A percentile compares a stretch with the other conserved stretches of the same genome.
These are phyloP conservation scores for Meliscaeva auricollis DNA, from an alignment of 2,888 invertebrate species.

Conservation along the genomic window DNA sequence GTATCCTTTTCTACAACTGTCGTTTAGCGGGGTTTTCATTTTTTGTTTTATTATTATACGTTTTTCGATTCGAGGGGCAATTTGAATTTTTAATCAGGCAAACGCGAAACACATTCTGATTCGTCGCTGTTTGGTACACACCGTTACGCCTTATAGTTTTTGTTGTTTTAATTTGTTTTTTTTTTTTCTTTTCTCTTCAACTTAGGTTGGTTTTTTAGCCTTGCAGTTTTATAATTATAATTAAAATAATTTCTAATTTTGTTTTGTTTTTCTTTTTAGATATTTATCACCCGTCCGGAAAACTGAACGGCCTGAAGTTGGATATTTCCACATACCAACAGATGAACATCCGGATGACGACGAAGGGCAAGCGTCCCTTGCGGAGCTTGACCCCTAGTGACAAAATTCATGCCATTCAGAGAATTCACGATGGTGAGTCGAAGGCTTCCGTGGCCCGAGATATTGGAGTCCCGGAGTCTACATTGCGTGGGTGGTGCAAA, in stretches of 20 bases:
- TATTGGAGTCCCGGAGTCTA: conserved; percentile 94
- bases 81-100: conserved; percentile 71
- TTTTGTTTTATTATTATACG: conserved; percentile 30
- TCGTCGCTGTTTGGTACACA: conserved; percentile 52
- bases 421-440: conserved; percentile 93
- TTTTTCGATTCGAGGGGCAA: conserved; percentile 61
- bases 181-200: background rate
- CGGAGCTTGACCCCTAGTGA: conserved; percentile 91
- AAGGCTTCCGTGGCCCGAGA: conserved; percentile 94
- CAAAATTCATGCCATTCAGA: conserved; percentile 92
- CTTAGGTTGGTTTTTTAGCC: conserved; percentile 25
- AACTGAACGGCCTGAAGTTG: conserved; percentile 83
- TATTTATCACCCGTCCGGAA: conserved; percentile 71
- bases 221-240: background rate
- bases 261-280: conserved; percentile 78
- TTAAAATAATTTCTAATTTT: conserved; percentile 31
- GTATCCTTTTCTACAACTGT: conserved; percentile 70
- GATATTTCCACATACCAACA: conserved; percentile 83
- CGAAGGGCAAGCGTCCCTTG: conserved; percentile 92
- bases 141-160: conserved; percentile 36
- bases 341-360: conserved; percentile 86
- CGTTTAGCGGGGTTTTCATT: conserved; percentile 54
- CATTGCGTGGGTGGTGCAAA: conserved; percentile 94
- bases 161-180: conserved; percentile 19
- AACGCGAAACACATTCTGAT: conserved; percentile 72